Conservation (phyloP, 2,888 invertebrate species). For the Nomada ruficornis region DNA sequence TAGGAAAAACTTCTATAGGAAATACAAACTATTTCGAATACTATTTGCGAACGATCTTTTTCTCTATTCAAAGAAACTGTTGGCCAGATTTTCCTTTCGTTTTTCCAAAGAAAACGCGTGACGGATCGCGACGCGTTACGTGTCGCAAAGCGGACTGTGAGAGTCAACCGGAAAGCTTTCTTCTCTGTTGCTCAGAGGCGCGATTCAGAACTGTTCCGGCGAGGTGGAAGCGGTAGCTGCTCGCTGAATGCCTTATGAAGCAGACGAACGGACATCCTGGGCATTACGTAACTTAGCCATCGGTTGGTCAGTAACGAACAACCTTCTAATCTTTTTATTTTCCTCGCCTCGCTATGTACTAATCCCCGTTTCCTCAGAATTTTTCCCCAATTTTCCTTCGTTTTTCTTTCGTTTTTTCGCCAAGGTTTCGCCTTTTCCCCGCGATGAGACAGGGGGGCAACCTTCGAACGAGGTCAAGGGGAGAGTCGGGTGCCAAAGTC, state of each 20-base stretch:
- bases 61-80: no score
- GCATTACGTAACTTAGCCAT: conserved; percentile 61
- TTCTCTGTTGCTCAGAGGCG: conserved; percentile 28
- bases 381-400: not conserved
- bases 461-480: conserved; percentile 15
- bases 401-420: not conserved
- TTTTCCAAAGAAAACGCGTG: no score
- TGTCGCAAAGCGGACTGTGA: not conserved
- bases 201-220: conserved; percentile 58
- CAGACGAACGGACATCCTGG: conserved; percentile 71
- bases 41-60: no score
- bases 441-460: not conserved
- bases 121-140: conserved; percentile 24
- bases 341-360: not conserved
- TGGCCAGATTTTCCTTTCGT: no score
- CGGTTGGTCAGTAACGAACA: conserved; percentile 26
- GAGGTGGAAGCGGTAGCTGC: conserved; percentile 62
- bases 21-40: no score
- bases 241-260: conserved; percentile 70
- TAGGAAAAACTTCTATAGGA: no score
- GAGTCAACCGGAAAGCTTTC: conserved; percentile 15
- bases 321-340: conserved; percentile 20
- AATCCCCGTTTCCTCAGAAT: not conserved
- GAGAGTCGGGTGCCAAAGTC: conserved; percentile 14
- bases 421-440: not conserved